Base-by-base conservation (phyloP, 2,888 invertebrate species). In the Suillia variegata region DNA sequence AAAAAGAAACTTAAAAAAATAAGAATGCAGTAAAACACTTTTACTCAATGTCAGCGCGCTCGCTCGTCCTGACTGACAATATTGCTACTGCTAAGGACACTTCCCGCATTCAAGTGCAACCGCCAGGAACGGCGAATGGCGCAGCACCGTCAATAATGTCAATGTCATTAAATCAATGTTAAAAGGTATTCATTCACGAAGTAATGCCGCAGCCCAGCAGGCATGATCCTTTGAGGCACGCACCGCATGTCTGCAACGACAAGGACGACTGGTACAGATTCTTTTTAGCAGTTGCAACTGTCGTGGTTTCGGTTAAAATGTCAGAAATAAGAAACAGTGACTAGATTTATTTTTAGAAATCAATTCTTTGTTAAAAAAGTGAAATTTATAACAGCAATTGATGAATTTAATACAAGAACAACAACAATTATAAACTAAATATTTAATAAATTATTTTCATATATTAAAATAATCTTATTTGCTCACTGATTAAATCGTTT, bases 91-190 rank as follows among this genome's bases (percentile, higher is more conserved):
- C 38, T n/a, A 38, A 4, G 8, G 12, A 38, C 12, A 20, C 38
- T n/a, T 5, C 5, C 15, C 47, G 21, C 47, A 47, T 13, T 15
- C 42, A 26, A 31, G 31, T 12, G 6, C 6, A 31, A 42, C 69
- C 62, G 70, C 62, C 70, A 65, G 59, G 49, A 54, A 15, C 10
- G 13, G n/a, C n/a, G n/a, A n/a, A n/a, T n/a, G n/a, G n/a, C n/a
- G n/a, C 33, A 53, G 53, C 53, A 38, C 34, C 55, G 56, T 59
- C 70, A 68, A 65, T 66, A 67, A 67, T 66, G 69, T 78, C 75
- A 77, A 77, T 69, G 78, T 77, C 77, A 78, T 77, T 77, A 77
- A 77, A 77, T 77, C 78, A 77, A 78, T 76, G 76, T 72, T 73
- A 70, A 74, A 70, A 67, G 69, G 64, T 68, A 62, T 67, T 69